Evolutionary conservation across 1,140 invertebrate genomes (phyloP), one percentile per base, ranked within the genome.

Genomic region (Olivierus martensii): DNA sequence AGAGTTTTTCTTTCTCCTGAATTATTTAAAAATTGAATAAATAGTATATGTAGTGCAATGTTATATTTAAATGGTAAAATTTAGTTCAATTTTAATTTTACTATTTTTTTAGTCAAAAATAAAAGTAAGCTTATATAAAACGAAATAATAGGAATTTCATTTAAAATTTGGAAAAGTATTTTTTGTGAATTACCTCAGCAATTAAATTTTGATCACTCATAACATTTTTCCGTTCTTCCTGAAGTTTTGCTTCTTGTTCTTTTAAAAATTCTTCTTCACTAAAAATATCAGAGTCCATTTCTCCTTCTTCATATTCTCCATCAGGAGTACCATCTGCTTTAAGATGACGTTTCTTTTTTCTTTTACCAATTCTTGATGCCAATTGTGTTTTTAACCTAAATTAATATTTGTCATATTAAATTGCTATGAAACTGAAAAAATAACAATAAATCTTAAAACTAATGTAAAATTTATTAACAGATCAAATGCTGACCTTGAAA

Each of bases 1-100:
- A 72, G 67, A 76, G 72, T 69, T 69, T 76, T 69, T 77, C 69
- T 60, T 80, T 80, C 60, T 75, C 73, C 64, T 72, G 49, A 46
- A 62, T 48, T 49, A 56, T 22, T 34, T 35, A 53, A 21, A 38
- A 56, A 2, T n/a, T n/a, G n/a, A n/a, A n/a, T n/a, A n/a, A n/a
- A n/a, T n/a, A n/a, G n/a, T n/a, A n/a, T n/a, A n/a, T n/a, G n/a
- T n/a, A n/a, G n/a, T n/a, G n/a, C n/a, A n/a, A n/a, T n/a, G n/a
- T 28, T 28, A 6, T 2, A 28, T 28, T 28, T 6, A 9, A 28
- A 28, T 28, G 28, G 9, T 28, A 28, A 3, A 7, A 28, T 28
- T 28, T 3, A 3, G 3, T 28, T 28, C 3, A 28, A 28, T 28
- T 28, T 28, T 28, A 28, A 28, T 28, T 28, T 28, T 28, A 28